A percentile compares a stretch with the other conserved stretches of the same genome.
Conservation (phyloP, 2,888 invertebrate species). For the Tetheella fluctuosa region DNA sequence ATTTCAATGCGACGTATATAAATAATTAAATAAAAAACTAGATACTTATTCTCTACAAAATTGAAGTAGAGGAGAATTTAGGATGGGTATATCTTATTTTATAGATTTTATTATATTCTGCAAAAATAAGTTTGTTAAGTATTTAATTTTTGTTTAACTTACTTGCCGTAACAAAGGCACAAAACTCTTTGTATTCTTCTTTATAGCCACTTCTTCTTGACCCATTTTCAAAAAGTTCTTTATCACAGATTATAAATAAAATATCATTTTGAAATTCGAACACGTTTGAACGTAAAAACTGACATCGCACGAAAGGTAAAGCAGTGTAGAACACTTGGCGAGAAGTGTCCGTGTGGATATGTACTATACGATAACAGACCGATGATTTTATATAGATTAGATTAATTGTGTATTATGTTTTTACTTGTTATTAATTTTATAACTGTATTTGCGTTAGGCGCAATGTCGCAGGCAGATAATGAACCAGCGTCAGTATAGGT, state of each 20-base stretch:
- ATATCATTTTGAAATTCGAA: slow-evolving; percentile 1
- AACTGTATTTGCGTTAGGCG: not conserved
- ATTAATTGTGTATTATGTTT: slow-evolving; percentile 5
- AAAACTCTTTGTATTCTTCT: not conserved
- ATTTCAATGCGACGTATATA: too few species aligned
- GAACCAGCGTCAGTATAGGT: too few species aligned
- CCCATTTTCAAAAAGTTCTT: not conserved
- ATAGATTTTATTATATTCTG: too few species aligned
- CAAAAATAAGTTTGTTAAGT: too few species aligned
- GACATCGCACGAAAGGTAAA: not conserved
- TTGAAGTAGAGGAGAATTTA: too few species aligned
- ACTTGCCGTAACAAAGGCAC: not conserved
- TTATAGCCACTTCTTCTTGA: not conserved
- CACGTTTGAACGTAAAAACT: not conserved
- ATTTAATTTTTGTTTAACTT: not conserved
- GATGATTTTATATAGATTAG: not conserved
- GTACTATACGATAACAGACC: not conserved
- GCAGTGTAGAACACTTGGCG: not conserved
- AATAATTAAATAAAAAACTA: too few species aligned
- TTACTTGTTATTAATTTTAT: slow-evolving; percentile 1
- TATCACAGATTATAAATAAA: not conserved
- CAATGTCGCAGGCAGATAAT: not conserved
- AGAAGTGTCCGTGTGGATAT: not conserved
- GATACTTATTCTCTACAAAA: too few species aligned
- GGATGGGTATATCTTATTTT: too few species aligned